phyloP scores from a whole-genome alignment of 1,140 invertebrate species.

The Heliconius congener region DNA sequence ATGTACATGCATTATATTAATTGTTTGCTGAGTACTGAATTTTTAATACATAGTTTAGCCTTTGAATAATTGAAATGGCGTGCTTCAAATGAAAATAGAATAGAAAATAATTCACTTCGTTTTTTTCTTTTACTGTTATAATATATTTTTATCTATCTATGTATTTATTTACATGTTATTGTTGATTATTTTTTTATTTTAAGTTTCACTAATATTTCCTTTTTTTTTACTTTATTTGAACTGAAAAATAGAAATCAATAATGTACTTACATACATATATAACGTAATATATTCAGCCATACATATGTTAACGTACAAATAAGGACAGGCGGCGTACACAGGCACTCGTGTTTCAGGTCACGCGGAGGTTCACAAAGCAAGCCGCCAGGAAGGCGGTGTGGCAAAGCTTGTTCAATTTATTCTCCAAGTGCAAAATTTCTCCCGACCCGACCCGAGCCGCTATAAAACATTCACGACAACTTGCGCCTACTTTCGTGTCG shows the following conservation, averaged over 20 bases:
- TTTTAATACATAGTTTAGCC: not conserved
- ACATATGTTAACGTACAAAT: not conserved
- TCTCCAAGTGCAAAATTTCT: constrained; percentile 41
- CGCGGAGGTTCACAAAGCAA: constrained; percentile 14
- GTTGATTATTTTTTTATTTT: no score
- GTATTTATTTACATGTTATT: no score
- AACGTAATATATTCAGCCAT: not conserved
- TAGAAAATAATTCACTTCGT: not conserved
- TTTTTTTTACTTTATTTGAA: no score
- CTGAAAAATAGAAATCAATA: not conserved
- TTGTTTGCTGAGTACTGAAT: constrained; percentile 3
- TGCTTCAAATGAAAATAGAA: not conserved
- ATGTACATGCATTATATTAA: constrained; percentile 4
- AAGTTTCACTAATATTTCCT: not conserved
- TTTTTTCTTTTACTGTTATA: not conserved
- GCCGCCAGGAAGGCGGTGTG: constrained; percentile 18
- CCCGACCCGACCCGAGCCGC: constrained; percentile 32
- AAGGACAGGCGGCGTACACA: not conserved
- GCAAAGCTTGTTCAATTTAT: constrained; percentile 41
- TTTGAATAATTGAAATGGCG: not conserved
- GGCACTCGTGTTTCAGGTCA: constrained; percentile 26
- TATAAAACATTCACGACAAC: constrained; percentile 45
- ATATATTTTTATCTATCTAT: not conserved
- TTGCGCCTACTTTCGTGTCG: constrained; percentile 42
- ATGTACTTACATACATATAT: not conserved